A percentile compares a stretch with the other conserved stretches of the same genome.
These are phyloP conservation scores for Uria lomvia DNA, from an alignment of 2,113 vertebrate species.

Conservation along the genomic window DNA sequence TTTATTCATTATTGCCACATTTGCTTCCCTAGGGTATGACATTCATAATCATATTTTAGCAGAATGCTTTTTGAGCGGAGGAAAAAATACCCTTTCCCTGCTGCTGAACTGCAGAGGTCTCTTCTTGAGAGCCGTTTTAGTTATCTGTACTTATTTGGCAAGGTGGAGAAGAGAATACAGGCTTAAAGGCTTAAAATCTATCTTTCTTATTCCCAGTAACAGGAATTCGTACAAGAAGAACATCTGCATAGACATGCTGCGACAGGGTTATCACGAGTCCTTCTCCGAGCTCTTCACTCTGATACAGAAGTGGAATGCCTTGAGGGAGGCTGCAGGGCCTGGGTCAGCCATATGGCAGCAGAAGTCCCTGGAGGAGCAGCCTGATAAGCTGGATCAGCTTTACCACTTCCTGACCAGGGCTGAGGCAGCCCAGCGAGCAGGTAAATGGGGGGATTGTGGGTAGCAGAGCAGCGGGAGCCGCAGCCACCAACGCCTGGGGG, in stretches of 20 bases:
- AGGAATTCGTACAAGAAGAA: constrained; percentile 85
- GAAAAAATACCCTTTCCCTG: not conserved
- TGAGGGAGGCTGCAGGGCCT: constrained; percentile 83
- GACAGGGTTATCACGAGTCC: constrained; percentile 82
- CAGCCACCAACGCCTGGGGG: constrained; percentile 62
- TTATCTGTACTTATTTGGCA: not conserved
- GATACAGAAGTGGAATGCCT: constrained; percentile 81
- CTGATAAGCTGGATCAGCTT: constrained; percentile 85
- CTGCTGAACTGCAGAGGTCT: constrained; percentile 16
- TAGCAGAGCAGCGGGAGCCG: constrained; percentile 59
- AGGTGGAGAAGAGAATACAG: not conserved
- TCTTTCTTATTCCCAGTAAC: constrained; percentile 70
- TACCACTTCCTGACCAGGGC: constrained; percentile 84
- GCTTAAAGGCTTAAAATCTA: constrained; percentile 42
- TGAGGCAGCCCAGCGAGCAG: constrained; percentile 78
- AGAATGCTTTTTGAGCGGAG: not conserved
- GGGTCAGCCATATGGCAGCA: constrained; percentile 92
- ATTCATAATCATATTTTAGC: not conserved
- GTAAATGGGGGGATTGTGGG: constrained; percentile 70
- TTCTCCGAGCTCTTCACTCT: constrained; percentile 80
- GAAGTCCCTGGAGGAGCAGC: constrained; percentile 82
- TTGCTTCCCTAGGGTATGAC: not conserved
- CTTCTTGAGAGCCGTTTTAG: not conserved
- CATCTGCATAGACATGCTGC: constrained; percentile 86
- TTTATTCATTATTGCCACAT: not conserved